phyloP scores from a whole-genome alignment of 2,113 vertebrate genomes.

The Perca flavescens region DNA sequence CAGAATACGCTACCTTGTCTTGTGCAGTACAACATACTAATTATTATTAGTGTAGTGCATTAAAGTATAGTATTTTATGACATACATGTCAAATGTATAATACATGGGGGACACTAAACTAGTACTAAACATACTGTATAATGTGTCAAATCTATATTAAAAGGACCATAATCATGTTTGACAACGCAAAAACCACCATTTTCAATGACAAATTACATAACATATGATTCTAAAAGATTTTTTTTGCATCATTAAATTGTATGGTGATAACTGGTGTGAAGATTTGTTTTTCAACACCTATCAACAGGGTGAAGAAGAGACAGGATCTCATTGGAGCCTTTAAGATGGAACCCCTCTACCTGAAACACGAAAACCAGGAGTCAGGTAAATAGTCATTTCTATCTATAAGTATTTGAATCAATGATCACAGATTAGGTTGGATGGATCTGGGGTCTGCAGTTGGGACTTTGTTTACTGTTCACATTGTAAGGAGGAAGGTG shows the following conservation, averaged over 20 bases:
- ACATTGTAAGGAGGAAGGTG: neutral
- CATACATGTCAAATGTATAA: neutral
- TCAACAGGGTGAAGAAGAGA: slow-evolving; percentile 92
- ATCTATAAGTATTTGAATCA: neutral
- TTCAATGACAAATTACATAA: no score
- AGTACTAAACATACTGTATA: neutral
- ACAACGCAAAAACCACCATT: no score
- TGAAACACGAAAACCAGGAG: slow-evolving; percentile 93
- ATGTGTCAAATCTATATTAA: neutral
- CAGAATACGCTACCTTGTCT: neutral
- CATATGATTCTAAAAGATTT: no score
- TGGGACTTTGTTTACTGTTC: neutral
- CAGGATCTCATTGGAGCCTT: slow-evolving; percentile 91
- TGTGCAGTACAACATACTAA: neutral
- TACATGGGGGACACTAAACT: neutral
- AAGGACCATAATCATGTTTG: no score
- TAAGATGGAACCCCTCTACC: slow-evolving; percentile 94
- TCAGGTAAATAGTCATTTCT: slow-evolving; percentile 85
- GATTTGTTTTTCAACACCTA: slow-evolving; percentile 4
- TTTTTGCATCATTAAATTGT: neutral
- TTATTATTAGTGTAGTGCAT: neutral
- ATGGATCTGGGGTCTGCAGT: neutral
- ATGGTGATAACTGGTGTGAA: neutral
- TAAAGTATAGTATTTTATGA: neutral
- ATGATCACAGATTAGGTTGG: neutral